Evolutionary conservation across 2,888 invertebrate genomes (phyloP).

Genomic region (Callinectes sapidus): DNA sequence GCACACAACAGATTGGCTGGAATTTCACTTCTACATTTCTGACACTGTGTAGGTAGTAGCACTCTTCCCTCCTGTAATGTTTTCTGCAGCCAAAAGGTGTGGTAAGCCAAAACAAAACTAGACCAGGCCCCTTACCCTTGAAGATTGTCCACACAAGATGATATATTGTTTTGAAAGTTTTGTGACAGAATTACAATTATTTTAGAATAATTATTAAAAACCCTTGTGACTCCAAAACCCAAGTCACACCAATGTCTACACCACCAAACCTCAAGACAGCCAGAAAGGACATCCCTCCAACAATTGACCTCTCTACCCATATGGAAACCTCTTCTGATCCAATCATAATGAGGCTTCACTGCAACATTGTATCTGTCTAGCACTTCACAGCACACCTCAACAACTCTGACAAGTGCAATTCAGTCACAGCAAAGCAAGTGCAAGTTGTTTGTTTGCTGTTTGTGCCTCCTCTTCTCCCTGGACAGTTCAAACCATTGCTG

Average conservation of each 20-base stretch:
- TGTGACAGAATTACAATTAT: background rate
- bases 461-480: background rate
- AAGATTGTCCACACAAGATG: background rate
- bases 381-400: background rate
- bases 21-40: background rate
- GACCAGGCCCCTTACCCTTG: background rate
- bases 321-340: background rate
- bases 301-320: background rate
- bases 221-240: background rate
- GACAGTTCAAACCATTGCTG: background rate
- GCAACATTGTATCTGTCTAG: background rate
- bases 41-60: background rate
- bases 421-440: background rate
- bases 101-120: background rate
- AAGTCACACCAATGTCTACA: background rate
- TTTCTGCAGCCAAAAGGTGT: background rate
- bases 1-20: background rate
- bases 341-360: background rate
- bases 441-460: background rate
- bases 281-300: background rate
- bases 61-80: background rate
- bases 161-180: background rate
- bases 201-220: background rate
- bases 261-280: slow-evolving; percentile 1
- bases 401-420: background rate